Conservation (phyloP, 1,140 invertebrate species). For the Zaprionus tsacasi region DNA sequence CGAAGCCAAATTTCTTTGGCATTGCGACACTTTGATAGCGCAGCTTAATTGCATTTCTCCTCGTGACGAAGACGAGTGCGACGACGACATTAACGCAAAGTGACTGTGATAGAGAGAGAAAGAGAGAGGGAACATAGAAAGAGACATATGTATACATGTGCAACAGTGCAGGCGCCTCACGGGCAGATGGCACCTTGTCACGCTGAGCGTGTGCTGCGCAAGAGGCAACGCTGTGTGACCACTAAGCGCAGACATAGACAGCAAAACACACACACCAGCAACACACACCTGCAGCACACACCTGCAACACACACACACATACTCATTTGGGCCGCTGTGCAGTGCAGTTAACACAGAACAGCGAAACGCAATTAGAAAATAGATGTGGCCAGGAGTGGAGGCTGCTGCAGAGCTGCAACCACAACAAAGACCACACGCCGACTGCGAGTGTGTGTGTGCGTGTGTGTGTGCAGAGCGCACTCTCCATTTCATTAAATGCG, state of each 20-base stretch:
- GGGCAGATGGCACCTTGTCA: not conserved
- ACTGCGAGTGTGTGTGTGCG: not conserved
- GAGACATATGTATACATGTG: constrained; percentile 2
- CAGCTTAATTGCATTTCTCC: constrained; percentile 75
- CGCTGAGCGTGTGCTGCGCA: constrained; percentile 10
- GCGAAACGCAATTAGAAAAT: constrained; percentile 80
- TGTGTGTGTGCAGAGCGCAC: not conserved
- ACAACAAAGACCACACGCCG: constrained; percentile 38
- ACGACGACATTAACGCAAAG: constrained; percentile 66
- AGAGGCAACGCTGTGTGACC: constrained; percentile 55
- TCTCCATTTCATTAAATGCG: constrained; percentile 71
- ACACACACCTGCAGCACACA: not conserved
- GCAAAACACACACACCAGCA: not conserved
- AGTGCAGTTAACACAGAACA: constrained; percentile 39
- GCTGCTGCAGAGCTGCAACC: constrained; percentile 30
- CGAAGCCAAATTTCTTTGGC: constrained; percentile 55
- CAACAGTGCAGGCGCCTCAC: not conserved
- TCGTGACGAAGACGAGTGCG: constrained; percentile 50
- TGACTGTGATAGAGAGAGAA: constrained; percentile 26
- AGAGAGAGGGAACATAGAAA: constrained; percentile 25
- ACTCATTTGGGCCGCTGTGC: not conserved
- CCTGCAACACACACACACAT: constrained; percentile 10
- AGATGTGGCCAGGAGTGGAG: constrained; percentile 61
- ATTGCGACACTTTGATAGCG: constrained; percentile 59
- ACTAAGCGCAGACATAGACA: constrained; percentile 44